Conservation (phyloP, 2,888 invertebrate genomes). For the Iphiclides podalirius region DNA sequence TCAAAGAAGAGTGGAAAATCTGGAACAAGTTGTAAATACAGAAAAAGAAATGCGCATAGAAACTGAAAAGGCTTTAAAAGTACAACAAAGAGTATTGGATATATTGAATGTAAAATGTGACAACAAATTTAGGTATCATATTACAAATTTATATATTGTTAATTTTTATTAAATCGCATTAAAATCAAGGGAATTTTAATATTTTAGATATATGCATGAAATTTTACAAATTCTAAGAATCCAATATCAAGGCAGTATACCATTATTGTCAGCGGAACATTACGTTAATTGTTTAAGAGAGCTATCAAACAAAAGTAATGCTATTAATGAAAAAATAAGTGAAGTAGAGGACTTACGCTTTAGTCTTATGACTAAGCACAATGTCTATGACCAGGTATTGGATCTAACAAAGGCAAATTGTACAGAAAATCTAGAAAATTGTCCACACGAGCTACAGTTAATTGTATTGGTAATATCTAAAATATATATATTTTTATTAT, state of each 20-base stretch:
- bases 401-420: constrained; percentile 56
- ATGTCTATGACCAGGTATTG: constrained; percentile 60
- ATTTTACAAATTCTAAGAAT: constrained; percentile 58
- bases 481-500: too few relatives aligned
- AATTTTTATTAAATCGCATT: too few relatives aligned
- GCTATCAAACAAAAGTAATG: constrained; percentile 46
- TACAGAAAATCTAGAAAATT: constrained; percentile 48
- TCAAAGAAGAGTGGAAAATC: constrained; percentile 60
- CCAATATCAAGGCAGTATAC: constrained; percentile 68
- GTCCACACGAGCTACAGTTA: constrained; percentile 57
- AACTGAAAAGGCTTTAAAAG: constrained; percentile 59
- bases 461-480: constrained; percentile 49
- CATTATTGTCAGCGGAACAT: constrained; percentile 57
- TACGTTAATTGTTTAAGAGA: constrained; percentile 57
- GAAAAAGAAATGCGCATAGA: constrained; percentile 59
- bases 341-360: constrained; percentile 61
- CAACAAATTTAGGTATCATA: constrained; percentile 58
- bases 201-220: constrained; percentile 61
- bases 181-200: too few relatives aligned
- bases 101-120: constrained; percentile 59
- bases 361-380: constrained; percentile 58
- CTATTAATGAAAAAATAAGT: constrained; percentile 52
- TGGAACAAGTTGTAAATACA: constrained; percentile 53
- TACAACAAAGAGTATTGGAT: constrained; percentile 64
- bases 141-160: neutral